Base-by-base conservation (phyloP, 2,113 vertebrate species). In the Cyrtonyx montezumae region DNA sequence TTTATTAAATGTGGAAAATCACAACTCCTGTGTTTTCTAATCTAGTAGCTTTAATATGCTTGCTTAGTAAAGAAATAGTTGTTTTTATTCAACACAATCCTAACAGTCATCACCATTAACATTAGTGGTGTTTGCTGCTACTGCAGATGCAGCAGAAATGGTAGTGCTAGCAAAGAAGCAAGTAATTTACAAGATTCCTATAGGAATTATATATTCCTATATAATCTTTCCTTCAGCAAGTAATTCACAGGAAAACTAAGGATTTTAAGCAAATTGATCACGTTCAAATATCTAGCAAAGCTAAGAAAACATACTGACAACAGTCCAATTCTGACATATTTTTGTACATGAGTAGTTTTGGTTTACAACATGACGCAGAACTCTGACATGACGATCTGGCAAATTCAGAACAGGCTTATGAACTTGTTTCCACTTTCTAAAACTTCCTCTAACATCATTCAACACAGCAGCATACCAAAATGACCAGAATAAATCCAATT, bases 1-100 rank as follows among this genome's bases (percentile, higher is more conserved):
- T 95, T 95, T 94, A 93, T 92, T 95, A 96, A 30, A 62, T 70
- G 92, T 84, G 46, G 86, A 96, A 96, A 79, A 76, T 25, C 86
- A 92, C 87, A 94, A 93, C 93, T 95, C 80, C n/a, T 75, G 59
- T 67, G 90, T 84, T 96, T 95, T 79, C 83, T 93, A 93, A 96
- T 94, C 92, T 93, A 89, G 53, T 71, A 96, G 83, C 90, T 90
- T 94, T 95, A 87, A 53, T 79, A 91, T 69, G 84, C 89, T 96
- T 93, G 88, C 84, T 93, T 92, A 80, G 84, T 86, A 95, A 94
- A 96, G 78, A 87, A 92, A 90, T 70, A 77, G 55, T 34, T 89
- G 89, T 15, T 87, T 96, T 94, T 92, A 94, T 93, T 95, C 78
- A 93, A 79, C 79, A 67, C 58, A 87, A 63, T 94, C 96, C 92